Evolutionary conservation across 2,888 invertebrate genomes (phyloP).

Genomic region (Argyra leucocephala): DNA sequence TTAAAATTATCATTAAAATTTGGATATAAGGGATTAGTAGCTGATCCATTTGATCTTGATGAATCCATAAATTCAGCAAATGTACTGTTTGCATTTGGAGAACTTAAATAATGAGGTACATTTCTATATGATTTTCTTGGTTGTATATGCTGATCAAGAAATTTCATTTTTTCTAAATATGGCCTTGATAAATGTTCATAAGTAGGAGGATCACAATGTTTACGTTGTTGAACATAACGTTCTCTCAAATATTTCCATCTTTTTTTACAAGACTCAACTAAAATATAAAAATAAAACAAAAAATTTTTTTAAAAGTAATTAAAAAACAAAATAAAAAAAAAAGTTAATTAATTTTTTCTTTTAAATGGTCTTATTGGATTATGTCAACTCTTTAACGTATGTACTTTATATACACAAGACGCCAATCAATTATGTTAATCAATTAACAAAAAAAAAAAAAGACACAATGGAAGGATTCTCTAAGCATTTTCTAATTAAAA

Average conservation of each 20-base stretch:
- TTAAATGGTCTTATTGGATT: no score
- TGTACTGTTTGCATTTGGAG: constrained; percentile 37
- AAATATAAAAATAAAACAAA: constrained; percentile 14
- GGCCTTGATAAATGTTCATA: constrained; percentile 43
- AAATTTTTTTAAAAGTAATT: no score
- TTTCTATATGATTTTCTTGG: constrained; percentile 42
- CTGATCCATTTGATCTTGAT: constrained; percentile 39
- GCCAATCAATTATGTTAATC: constrained; percentile 23
- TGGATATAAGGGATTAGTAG: constrained; percentile 12
- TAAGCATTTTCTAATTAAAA: no score
- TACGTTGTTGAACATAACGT: constrained; percentile 42
- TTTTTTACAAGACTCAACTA: constrained; percentile 43
- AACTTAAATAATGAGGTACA: constrained; percentile 38
- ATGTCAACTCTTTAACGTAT: no score
- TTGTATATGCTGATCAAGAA: constrained; percentile 42
- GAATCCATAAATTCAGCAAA: constrained; percentile 41
- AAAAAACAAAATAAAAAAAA: no score
- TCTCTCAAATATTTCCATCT: constrained; percentile 43
- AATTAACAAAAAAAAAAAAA: constrained; percentile 35
- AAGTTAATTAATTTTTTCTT: no score
- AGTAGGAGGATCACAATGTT: constrained; percentile 41
- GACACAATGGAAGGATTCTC: constrained; percentile 30
- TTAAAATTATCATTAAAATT: constrained; percentile 11
- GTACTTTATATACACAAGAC: no score
- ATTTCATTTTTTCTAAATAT: constrained; percentile 44